Evolutionary conservation across 92 coral and sea anemone species (phyloP), one percentile per base, ranked within the genome.

Genomic region (Epizoanthus ramosus): DNA sequence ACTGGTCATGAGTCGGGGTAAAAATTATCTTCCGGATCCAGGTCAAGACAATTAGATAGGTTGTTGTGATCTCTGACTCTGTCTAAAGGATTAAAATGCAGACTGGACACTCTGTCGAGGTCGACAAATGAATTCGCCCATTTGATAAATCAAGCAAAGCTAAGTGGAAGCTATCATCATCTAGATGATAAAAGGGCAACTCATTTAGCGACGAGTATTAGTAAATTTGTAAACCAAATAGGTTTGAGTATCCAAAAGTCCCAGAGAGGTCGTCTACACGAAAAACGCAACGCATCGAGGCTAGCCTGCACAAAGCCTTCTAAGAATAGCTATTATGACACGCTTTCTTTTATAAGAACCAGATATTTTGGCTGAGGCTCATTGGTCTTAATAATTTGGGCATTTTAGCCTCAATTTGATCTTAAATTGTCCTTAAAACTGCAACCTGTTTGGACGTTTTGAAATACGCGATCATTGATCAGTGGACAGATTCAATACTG

Each of bases 61-160:
- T 73, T 45, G 8, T 35, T 73, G 25, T 45, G 57, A 19, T 23
- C n/a, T n/a, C n/a, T n/a, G n/a, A n/a, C 23, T 73, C 79, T 73
- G 35, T 33, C 58, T 73, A 73, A 73, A 73, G 79, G 57, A 73
- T 73, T 73, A 60, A 45, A 73, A 73, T 73, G 79, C 45, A 73
- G 45, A 57, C 60, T 7, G 21, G 58, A 73, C 45, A 73, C 4
- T 73, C 79, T 73, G 61, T 41, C 79, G 21, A 14, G 79, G 61
- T 35, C 79, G 21, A n/a, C n/a, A 73, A 73, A 57, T 41, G 79
- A 73, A 73, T 73, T 73, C 14, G 79, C 79, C 79, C 79, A 17
- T 73, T 73, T 14, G 79, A 35, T 22, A 45, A 7, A 6, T 73
- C 79, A 73, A 73, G 61, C 79, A 43, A 19, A 18, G 56, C 58